Percentiles rank a stretch among this genome's conserved stretches.
Evolutionary conservation across 2,797 vertebrate genomes (phyloP).

Genomic region (Florisuga fusca): DNA sequence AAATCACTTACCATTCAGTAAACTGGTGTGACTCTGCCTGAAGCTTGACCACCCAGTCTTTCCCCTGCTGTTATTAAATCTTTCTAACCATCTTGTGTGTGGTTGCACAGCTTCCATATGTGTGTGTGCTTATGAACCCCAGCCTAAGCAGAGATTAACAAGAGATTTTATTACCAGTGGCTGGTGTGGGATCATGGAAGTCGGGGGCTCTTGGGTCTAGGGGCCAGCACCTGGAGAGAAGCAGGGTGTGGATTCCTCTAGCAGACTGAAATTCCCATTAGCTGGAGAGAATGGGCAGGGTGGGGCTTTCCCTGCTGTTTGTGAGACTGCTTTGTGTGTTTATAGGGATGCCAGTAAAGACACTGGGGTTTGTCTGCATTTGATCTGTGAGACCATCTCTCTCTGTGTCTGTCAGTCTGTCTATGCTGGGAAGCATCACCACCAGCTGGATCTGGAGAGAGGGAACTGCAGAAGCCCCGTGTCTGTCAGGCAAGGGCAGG

Average conservation of each 20-base stretch:
- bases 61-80: neutral
- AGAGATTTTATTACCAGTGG: neutral
- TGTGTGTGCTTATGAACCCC: neutral
- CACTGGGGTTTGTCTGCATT: neutral
- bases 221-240: neutral
- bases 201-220: neutral
- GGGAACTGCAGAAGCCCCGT: neutral
- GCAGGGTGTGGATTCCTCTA: neutral
- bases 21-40: neutral
- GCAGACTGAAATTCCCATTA: neutral
- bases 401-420: neutral
- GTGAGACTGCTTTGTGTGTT: neutral
- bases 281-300: neutral
- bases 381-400: neutral
- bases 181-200: neutral
- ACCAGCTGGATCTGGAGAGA: neutral
- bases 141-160: neutral
- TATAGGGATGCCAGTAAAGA: neutral
- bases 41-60: fast-evolving
- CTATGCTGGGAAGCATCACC: neutral
- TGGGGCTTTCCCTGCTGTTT: neutral
- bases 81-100: fast-evolving
- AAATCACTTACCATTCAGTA: fast-evolving
- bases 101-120: fast-evolving
- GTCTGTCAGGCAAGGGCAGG: neutral